Evolutionary conservation across 2,888 invertebrate species (phyloP).

Genomic region (Sarcophaga carnaria): DNA sequence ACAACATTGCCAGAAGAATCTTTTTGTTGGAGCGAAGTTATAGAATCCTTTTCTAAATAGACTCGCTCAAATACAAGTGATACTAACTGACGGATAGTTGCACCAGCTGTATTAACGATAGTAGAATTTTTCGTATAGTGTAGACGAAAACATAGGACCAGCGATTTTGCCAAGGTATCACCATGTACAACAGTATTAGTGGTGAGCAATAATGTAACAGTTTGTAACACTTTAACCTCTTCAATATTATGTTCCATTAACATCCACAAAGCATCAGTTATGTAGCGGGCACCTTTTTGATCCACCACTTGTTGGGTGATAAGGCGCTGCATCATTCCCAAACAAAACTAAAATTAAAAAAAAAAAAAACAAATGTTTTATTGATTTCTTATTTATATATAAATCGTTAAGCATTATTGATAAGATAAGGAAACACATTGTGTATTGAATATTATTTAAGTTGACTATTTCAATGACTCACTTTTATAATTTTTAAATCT

Average conservation of each 20-base stretch:
- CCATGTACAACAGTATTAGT: slow-evolving; percentile 98
- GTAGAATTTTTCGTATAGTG: slow-evolving; percentile 97
- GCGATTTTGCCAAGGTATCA: slow-evolving; percentile 95
- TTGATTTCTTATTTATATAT: too few relatives aligned
- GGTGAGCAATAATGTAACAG: slow-evolving; percentile 95
- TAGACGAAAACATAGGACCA: slow-evolving; percentile 97
- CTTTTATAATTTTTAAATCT: slow-evolving; percentile 96
- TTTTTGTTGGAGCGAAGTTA: slow-evolving; percentile 72
- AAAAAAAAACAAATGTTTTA: slow-evolving; percentile 17
- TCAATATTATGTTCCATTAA: slow-evolving; percentile 97
- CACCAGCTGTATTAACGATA: slow-evolving; percentile 98
- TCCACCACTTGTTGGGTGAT: slow-evolving; percentile 95
- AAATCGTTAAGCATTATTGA: slow-evolving; percentile 7
- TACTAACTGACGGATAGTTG: slow-evolving; percentile 97
- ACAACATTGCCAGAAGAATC: slow-evolving; percentile 70
- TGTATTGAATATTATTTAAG: too few relatives aligned
- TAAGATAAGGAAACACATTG: neutral
- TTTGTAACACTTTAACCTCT: slow-evolving; percentile 97
- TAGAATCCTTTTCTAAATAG: slow-evolving; percentile 77
- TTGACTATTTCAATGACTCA: slow-evolving; percentile 78
- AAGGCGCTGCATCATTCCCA: slow-evolving; percentile 96
- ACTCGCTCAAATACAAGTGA: slow-evolving; percentile 95
- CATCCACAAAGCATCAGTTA: slow-evolving; percentile 96
- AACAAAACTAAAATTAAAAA: slow-evolving; percentile 87
- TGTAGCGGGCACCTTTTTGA: slow-evolving; percentile 94